Base-by-base conservation (phyloP, 1,140 invertebrate species). In the Stegodyphus dumicola region DNA sequence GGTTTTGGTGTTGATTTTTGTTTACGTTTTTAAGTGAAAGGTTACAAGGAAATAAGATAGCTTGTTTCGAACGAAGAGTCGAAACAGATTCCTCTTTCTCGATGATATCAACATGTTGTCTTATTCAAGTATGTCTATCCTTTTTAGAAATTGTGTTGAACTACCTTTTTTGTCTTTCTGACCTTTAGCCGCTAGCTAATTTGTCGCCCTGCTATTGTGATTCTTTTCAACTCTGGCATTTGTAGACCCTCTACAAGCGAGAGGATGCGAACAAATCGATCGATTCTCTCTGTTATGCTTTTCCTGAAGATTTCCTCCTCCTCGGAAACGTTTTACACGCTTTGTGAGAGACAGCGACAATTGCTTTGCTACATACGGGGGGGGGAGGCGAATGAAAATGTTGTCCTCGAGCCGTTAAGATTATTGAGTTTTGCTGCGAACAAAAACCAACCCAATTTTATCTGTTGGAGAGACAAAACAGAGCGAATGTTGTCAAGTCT, bases 401-500 rank as follows among this genome's bases (percentile, higher is more conserved):
- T 56, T 15, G 74, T 64, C 53, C 53, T 76, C 54, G 53, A 64
- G 53, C 54, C 33, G 56, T 48, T 17, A 60, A 6, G 52, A 18
- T 77, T 65, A 77, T 77, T 77, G 76, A 66, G 67, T 77, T 77
- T 67, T 33, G 51, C 54, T 49, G 6, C 54, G 18, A 76, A 49
- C 54, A 64, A 52, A 64, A 11, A 10, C 60, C 60, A 64, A 67
- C 6, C 15, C 53, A 54, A 66, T 11, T 13, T 33, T 33, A 33
- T 33, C 33, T 33, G 33, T 33, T 33, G 33, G 33, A 33, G n/a
- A 7, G 48, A 13, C 49, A 77, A 77, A 77, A 77, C 76, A 77
- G 53, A 77, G 60, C 76, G 53, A 52, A 52, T 77, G 60, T 77
- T 77, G 76, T 77, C 76, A 77, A 77, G 67, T 15, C 53, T 77